Base-by-base conservation (phyloP, 2,797 vertebrate genomes). In the Adrianichthys oophorus region DNA sequence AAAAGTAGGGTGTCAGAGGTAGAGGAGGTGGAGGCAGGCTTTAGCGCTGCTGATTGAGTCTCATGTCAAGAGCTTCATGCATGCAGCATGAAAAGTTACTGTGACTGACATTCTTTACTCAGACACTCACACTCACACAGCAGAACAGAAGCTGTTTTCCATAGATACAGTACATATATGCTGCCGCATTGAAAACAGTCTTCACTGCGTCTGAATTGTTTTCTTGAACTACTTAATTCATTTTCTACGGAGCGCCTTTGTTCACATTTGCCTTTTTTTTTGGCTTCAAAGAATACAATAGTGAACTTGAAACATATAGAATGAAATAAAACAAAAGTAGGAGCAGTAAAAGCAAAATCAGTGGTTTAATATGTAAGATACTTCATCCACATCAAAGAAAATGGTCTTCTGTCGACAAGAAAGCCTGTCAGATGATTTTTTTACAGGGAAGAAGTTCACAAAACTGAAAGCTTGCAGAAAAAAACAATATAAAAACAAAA, bases 171-270 rank as follows among this genome's bases (percentile, higher is more conserved):
- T 90, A 42, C 24, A 52, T 60, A 15, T 48, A 91, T 91, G 91
- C 89, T 89, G 45, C 91, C 92, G 91, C 90, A 90, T 93, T 91
- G 90, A 91, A 92, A 92, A 87, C 87, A 90, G 92, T 91, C 87
- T 66, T 51, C 41, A 18, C 44, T 61, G 44, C 65, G 64, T 56
- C 57, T 56, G 21, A 48, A 69, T 60, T 71, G 58, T 68, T 68
- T 78, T 59, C 52, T 72, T 76, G 43, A 69, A 72, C 53, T 42
- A 32, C 15, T 74, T 67, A 43, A 17, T 66, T 72, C 43, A 42
- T 43, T 59, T 59, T 52, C 37, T 56, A 46, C 62, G 4, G 42
- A 58, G 54, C 13, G 18, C 7, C 18, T 62, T 29, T 24, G 26
- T 50, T 7, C 47, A 43, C 12, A 41, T 52, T 51, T 47, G 18